phyloP scores from a whole-genome alignment of 2,113 vertebrate genomes.

The Empidonax traillii region DNA sequence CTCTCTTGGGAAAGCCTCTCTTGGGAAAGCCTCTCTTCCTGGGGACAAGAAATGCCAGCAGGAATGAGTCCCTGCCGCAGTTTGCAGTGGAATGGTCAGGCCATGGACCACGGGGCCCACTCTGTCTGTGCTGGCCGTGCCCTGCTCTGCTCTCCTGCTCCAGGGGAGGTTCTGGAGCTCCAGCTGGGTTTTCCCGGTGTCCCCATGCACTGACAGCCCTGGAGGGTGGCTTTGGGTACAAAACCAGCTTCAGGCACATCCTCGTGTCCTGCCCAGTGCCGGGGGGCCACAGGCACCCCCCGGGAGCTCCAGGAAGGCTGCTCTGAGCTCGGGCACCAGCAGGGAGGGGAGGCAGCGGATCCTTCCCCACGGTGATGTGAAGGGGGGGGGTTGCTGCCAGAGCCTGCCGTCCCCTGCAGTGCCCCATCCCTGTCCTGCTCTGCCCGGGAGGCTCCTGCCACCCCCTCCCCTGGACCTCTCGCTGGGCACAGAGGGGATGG shows the following conservation, averaged over 20 bases:
- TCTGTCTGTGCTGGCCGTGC: not conserved
- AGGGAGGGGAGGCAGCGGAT: not conserved
- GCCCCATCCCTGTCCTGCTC: not conserved
- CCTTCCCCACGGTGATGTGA: not conserved
- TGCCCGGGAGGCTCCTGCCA: accelerated
- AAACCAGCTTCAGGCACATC: not conserved
- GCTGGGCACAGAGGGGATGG: not conserved
- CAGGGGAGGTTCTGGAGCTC: not conserved
- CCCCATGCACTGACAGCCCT: accelerated
- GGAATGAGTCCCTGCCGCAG: not conserved
- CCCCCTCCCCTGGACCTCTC: not conserved
- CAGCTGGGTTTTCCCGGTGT: not conserved
- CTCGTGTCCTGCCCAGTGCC: accelerated
- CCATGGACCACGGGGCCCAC: not conserved
- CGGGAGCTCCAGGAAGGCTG: not conserved
- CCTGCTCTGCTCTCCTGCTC: not conserved
- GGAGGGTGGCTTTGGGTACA: not conserved
- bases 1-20: too few species aligned
- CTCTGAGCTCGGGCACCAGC: not conserved
- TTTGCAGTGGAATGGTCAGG: not conserved
- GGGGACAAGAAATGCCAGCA: not conserved
- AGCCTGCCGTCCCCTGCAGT: not conserved
- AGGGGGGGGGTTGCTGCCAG: not conserved
- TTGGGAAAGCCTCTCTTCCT: not conserved
- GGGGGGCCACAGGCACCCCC: not conserved